phyloP scores from a whole-genome alignment of 1,140 invertebrate genomes.

The Ips typographus region DNA sequence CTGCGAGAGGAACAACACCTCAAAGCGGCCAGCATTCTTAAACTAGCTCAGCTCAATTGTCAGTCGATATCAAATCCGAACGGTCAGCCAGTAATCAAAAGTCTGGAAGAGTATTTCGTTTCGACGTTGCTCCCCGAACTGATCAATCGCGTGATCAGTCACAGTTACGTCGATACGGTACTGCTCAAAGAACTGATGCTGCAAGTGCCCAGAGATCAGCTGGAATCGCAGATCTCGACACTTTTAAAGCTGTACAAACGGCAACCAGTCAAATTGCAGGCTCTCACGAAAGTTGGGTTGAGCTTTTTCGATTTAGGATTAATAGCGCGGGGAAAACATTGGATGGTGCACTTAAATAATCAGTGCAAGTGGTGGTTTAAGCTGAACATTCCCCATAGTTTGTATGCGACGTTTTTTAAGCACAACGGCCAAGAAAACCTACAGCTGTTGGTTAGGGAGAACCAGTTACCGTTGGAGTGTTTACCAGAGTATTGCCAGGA shows the following conservation, averaged over 20 bases:
- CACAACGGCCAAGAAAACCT: conserved; percentile 30
- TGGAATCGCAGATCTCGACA: background rate
- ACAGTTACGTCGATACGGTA: background rate
- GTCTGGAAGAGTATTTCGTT: background rate
- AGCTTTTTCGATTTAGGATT: background rate
- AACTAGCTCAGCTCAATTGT: background rate
- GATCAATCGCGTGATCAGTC: background rate
- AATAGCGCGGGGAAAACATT: background rate
- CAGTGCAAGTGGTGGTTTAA: conserved; percentile 44
- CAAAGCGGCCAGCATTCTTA: no score
- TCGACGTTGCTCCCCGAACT: background rate
- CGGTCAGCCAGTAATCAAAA: no score
- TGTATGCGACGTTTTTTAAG: conserved; percentile 40
- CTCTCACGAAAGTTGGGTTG: conserved; percentile 16
- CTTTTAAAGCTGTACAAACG: conserved; percentile 21
- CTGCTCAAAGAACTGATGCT: background rate
- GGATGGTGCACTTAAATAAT: conserved; percentile 13
- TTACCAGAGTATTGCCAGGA: conserved; percentile 43
- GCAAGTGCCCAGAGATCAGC: background rate
- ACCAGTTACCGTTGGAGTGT: conserved; percentile 30
- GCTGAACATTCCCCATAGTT: conserved; percentile 20
- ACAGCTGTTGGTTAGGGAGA: conserved; percentile 35
- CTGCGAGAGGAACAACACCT: no score
- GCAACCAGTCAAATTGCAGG: conserved; percentile 16
- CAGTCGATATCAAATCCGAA: background rate